phyloP scores from a whole-genome alignment of 2,113 vertebrate genomes.

The Toxotes chatareus region DNA sequence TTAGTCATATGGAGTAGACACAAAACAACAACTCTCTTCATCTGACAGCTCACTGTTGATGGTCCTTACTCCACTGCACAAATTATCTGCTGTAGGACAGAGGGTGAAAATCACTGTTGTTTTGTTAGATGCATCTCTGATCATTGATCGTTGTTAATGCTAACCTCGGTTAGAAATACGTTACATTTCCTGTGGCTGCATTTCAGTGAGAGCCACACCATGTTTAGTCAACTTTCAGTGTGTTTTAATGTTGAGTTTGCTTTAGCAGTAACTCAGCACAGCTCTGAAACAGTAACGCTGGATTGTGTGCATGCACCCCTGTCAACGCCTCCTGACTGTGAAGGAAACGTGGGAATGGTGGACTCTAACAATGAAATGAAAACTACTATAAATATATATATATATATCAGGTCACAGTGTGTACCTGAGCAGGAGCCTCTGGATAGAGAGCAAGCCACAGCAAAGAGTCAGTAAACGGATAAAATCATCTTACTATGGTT shows the following conservation, averaged over 20 bases:
- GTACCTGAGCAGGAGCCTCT: not conserved
- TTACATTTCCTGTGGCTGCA: not conserved
- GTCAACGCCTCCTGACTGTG: not conserved
- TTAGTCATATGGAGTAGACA: not conserved
- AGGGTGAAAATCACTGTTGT: not conserved
- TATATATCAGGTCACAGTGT: not conserved
- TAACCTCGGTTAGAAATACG: not conserved
- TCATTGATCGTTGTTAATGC: not conserved
- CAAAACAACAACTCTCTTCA: too few relatives aligned
- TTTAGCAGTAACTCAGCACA: too few relatives aligned
- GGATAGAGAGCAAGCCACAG: not conserved
- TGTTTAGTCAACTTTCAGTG: too few relatives aligned
- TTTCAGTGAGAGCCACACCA: not conserved
- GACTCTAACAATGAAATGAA: not conserved
- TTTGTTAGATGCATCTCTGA: not conserved
- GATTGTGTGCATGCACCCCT: not conserved
- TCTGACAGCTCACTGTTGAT: not conserved
- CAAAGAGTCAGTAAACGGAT: slow-evolving; percentile 8
- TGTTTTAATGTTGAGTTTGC: not conserved
- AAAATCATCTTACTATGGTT: not conserved
- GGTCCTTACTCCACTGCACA: not conserved
- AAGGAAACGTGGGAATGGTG: too few relatives aligned
- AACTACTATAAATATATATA: not conserved
- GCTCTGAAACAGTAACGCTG: too few relatives aligned
- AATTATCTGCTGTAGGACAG: not conserved